Evolutionary conservation across 2,113 vertebrate species (phyloP), one percentile per base, ranked within the genome.

Genomic region (Microcebus griseorufus): DNA sequence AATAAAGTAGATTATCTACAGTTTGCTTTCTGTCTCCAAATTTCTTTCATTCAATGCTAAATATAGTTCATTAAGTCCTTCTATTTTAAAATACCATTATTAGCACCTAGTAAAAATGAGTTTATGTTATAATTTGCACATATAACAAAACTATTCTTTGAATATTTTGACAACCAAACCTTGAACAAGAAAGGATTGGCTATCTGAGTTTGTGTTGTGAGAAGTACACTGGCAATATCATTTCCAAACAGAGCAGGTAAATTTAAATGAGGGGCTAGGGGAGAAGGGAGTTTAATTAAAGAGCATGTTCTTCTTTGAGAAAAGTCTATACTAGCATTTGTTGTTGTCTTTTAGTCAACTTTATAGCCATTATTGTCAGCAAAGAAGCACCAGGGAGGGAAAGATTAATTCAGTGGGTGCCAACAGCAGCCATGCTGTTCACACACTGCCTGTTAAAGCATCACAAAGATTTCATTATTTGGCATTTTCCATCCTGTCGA

Each of bases 351-450:
- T 3, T 97, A 97, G 32, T 97, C 39, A 76, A 98, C 97, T 79
- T 72, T 94, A 98, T 99, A 99, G 17, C 99, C 99, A 12, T 98
- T 97, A 42, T 97, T 99, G 32, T 65, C 95, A 39, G 99, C 62
- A 94, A 99, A 99, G 97, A 97, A 99, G 95, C 99, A 99, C 99
- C 99, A 99, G 70, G 99, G 99, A 42, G 98, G 98, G 5, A 72
- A 98, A 78, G 84, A 81, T 48, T 99, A 97, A 0, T 96, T 98
- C 84, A 96, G 58, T 0, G 99, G 99, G 34, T 94, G 96, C 99
- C 99, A 99, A 93, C 99, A 99, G 90, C 99, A 99, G 55, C 99
- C 98, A 9, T 98, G 98, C 20, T 96, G 51, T 58, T 70, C 86
- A 85, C 99, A 99, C 34, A 7, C 7, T 2, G 4, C 70, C 97